Evolutionary conservation across 35 echinoderm and acorn worm species (phyloP), one percentile per base, ranked within the genome.

Genomic region (Apostichopus japonicus): DNA sequence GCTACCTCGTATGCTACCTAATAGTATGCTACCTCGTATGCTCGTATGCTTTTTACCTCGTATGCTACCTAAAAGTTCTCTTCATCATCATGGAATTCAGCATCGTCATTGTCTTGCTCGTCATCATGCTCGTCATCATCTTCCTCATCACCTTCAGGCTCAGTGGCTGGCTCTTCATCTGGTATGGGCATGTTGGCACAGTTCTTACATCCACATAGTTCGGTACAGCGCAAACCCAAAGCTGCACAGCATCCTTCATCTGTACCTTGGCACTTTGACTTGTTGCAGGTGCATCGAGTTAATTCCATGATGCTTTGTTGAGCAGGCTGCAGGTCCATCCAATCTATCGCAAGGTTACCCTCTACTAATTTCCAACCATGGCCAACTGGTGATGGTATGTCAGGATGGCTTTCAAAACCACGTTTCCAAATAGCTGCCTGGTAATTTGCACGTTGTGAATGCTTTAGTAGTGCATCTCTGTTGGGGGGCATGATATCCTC

Each of bases 401-500:
- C 77, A 78, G 79, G 91, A 0, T 93, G 56, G 6, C n/a, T 8
- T 10, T 79, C 53, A 14, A 95, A 80, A 75, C 94, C 19, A 4
- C 8, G 53, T 54, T 80, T 93, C 10, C 51, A 88, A 65, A 95
- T 89, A 15, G 83, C 71, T 5, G 94, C 65, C 78, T 95, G 93
- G 61, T 54, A 92, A 54, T 92, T 87, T 8, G 93, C 89, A 17
- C 93, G 67, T 54, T 95, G 83, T 33, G 53, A 93, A 61, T 95
- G 94, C 63, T 95, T 92, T 2, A 5, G 44, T 16, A 93, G 65
- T 4, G 91, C 54, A 93, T 95, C 94, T 8, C 70, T 6, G 76
- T 95, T 95, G 8, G 91, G 84, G 23, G 94, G 94, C 83, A 95
- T 93, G 21, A 79, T 71, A 54, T 93, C 90, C 59, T 95, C 94